Conservation (phyloP, 2,888 invertebrate genomes). For the Electrophaes corylata region DNA sequence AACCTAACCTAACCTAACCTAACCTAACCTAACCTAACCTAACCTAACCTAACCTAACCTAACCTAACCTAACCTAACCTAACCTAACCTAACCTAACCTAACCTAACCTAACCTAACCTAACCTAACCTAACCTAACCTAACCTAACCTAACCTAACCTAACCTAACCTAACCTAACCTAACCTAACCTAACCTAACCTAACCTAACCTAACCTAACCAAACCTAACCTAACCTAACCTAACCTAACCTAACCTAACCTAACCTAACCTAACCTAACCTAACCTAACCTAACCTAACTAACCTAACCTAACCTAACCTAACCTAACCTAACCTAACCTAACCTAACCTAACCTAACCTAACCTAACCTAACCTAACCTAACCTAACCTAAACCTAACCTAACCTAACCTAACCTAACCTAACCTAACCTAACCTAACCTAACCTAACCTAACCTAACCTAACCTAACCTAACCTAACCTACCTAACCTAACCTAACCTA, state of each 20-base stretch:
- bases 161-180: slow-evolving; percentile 33
- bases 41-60: slow-evolving; percentile 40
- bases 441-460: too few species aligned
- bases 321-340: too few species aligned
- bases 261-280: slow-evolving; percentile 39
- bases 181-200: slow-evolving; percentile 31
- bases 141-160: slow-evolving; percentile 39
- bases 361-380: too few species aligned
- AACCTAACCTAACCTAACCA: slow-evolving; percentile 32
- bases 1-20: slow-evolving; percentile 40
- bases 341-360: too few species aligned
- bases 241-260: slow-evolving; percentile 34
- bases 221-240: slow-evolving; percentile 35
- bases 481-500: too few species aligned
- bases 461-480: too few species aligned
- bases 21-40: slow-evolving; percentile 41
- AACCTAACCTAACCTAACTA: too few species aligned
- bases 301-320: too few species aligned
- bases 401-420: too few species aligned
- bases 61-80: slow-evolving; percentile 36
- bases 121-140: slow-evolving; percentile 25
- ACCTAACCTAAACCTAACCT: too few species aligned
- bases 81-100: slow-evolving; percentile 32
- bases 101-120: slow-evolving; percentile 30
- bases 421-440: too few species aligned